A percentile compares a stretch with the other conserved stretches of the same genome.
Evolutionary conservation across 1,140 invertebrate species (phyloP).

Genomic region (Heliconius melpomene): DNA sequence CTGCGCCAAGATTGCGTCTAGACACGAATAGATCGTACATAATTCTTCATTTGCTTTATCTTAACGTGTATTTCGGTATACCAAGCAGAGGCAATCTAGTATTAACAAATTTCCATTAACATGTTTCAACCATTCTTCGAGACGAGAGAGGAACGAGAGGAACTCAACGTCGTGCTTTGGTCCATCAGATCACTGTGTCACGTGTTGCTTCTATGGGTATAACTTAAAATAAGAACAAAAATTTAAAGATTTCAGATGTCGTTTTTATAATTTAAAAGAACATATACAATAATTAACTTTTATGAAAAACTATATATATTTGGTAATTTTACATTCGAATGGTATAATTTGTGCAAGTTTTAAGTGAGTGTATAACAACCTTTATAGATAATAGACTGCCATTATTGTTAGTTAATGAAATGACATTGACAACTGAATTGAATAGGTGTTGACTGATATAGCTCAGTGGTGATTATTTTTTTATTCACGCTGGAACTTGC

Average conservation of each 20-base stretch:
- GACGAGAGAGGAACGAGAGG: too few relatives aligned
- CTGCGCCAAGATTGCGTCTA: not conserved
- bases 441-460: not conserved
- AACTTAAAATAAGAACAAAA: too few relatives aligned
- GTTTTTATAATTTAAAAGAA: too few relatives aligned
- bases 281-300: too few relatives aligned
- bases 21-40: not conserved
- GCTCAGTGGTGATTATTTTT: not conserved
- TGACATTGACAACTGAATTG: constrained; percentile 29
- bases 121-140: not conserved
- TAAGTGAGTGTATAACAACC: constrained; percentile 55
- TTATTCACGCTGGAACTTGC: too few relatives aligned
- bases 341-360: not conserved
- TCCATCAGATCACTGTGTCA: not conserved
- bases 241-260: too few relatives aligned
- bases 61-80: not conserved
- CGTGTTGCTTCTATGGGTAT: too few relatives aligned
- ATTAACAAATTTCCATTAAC: too few relatives aligned
- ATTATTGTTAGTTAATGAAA: constrained; percentile 58
- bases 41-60: not conserved
- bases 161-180: not conserved
- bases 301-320: too few relatives aligned
- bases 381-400: constrained; percentile 74
- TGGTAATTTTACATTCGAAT: too few relatives aligned
- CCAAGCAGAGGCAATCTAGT: not conserved